phyloP scores from a whole-genome alignment of 2,888 invertebrate genomes.

The Eupelmus urozonus region DNA sequence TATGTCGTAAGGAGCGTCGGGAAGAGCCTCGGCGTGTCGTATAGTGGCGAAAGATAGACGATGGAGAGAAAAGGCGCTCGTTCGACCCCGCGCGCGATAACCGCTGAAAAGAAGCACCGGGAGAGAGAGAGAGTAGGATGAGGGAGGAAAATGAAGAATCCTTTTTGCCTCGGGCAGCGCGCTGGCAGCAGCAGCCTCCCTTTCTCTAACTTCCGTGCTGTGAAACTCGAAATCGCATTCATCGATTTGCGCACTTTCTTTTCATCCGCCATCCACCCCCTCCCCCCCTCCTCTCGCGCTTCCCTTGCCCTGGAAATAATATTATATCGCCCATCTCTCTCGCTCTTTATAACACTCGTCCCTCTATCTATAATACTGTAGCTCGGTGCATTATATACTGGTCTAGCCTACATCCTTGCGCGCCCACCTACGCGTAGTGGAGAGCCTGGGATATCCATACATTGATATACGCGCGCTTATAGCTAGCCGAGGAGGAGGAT shows the following conservation, averaged over 20 bases:
- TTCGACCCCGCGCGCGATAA: background rate
- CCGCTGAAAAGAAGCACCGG: conserved; percentile 15
- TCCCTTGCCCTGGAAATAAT: conserved; percentile 39
- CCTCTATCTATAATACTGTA: conserved; percentile 9
- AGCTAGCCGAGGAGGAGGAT: background rate
- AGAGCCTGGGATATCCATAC: conserved; percentile 15
- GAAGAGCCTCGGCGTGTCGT: too few species aligned
- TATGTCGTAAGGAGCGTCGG: conserved; percentile 22
- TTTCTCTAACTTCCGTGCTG: conserved; percentile 43
- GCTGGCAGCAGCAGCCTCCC: conserved; percentile 8
- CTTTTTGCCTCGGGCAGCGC: conserved; percentile 44
- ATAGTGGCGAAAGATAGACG: conserved; percentile 24
- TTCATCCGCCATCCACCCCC: too few species aligned
- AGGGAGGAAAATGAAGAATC: conserved; percentile 47
- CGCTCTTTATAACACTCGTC: background rate
- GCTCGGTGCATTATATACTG: conserved; percentile 24
- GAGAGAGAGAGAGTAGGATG: conserved; percentile 11
- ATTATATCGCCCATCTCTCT: conserved; percentile 19
- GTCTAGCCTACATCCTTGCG: conserved; percentile 1
- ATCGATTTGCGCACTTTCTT: conserved; percentile 53
- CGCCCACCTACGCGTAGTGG: background rate
- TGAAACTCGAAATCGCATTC: conserved; percentile 54
- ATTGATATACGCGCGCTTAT: conserved; percentile 11
- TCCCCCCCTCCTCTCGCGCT: too few species aligned
- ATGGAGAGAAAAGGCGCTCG: conserved; percentile 49